phyloP scores from a whole-genome alignment of 2,113 vertebrate species.

The Carassius gibelio region DNA sequence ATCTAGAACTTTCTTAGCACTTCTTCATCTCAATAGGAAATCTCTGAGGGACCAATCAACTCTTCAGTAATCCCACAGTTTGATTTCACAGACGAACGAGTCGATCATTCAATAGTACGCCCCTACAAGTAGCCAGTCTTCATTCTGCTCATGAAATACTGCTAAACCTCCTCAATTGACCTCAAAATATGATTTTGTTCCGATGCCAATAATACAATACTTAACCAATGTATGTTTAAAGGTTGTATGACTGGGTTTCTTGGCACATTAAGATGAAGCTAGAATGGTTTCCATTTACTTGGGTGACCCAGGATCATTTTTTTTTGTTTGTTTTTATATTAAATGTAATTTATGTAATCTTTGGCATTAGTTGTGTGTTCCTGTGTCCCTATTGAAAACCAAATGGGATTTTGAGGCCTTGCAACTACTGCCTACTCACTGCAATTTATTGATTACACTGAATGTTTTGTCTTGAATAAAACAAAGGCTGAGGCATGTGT shows the following conservation, averaged over 20 bases:
- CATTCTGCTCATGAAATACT: background rate
- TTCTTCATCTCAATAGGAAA: slow-evolving; percentile 57
- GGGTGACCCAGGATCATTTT: background rate
- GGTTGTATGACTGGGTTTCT: background rate
- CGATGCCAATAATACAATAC: background rate
- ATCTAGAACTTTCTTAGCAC: slow-evolving; percentile 50
- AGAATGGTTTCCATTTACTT: background rate
- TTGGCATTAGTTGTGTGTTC: background rate
- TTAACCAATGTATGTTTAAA: background rate
- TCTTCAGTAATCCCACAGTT: slow-evolving; percentile 58
- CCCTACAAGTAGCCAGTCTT: slow-evolving; percentile 44
- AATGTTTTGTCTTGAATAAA: background rate
- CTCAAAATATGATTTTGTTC: background rate
- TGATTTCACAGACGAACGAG: slow-evolving; percentile 47
- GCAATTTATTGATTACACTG: slow-evolving; percentile 2
- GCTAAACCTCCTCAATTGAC: background rate
- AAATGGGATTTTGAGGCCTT: background rate
- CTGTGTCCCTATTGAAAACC: background rate
- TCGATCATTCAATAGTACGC: slow-evolving; percentile 46
- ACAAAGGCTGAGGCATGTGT: background rate
- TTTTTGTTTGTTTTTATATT: background rate
- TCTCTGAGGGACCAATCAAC: slow-evolving; percentile 72
- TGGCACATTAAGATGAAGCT: background rate
- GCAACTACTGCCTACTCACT: no score
- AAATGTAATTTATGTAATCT: slow-evolving; percentile 15